Percentiles rank a stretch among this genome's conserved stretches.
Evolutionary conservation across 2,888 invertebrate species (phyloP).

Genomic region (Tenthredo distinguenda): DNA sequence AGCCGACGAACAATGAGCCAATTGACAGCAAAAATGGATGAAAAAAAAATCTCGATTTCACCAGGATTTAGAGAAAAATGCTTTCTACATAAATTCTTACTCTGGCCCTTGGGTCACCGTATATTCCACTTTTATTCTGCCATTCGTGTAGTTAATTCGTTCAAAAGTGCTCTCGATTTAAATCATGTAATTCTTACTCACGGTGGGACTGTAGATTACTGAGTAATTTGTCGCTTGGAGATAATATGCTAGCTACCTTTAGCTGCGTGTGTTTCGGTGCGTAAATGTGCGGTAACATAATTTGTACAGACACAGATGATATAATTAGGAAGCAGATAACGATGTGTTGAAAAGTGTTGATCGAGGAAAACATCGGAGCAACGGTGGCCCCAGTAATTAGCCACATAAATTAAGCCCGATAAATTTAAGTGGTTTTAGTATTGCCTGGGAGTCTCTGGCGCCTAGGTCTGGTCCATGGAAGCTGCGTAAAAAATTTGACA

Average conservation of each 20-base stretch:
- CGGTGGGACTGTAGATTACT: background rate
- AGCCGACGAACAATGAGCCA: slow-evolving; percentile 12
- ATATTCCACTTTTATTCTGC: slow-evolving; percentile 6
- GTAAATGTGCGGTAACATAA: background rate
- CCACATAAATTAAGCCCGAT: slow-evolving; percentile 36
- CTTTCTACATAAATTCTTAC: slow-evolving; percentile 3
- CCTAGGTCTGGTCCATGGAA: background rate
- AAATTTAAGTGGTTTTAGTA: slow-evolving; percentile 1
- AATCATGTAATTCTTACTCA: background rate
- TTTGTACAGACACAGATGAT: background rate
- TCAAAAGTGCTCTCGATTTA: background rate
- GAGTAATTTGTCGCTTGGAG: slow-evolving; percentile 15
- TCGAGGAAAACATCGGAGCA: background rate
- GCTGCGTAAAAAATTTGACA: slow-evolving; percentile 35
- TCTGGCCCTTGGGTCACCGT: background rate
- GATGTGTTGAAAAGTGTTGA: slow-evolving; percentile 25
- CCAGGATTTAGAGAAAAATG: slow-evolving; percentile 20
- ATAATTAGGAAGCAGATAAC: slow-evolving; percentile 10
- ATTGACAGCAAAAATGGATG: background rate
- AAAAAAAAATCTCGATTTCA: slow-evolving; percentile 38
- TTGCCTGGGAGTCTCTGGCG: background rate
- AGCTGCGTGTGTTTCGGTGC: background rate
- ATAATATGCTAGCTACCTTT: background rate
- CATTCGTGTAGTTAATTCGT: background rate
- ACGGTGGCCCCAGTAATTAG: background rate